Conservation (phyloP, 30 jellyfish, hydroid and myxozoan genomes). For the Rhopilema esculentum region DNA sequence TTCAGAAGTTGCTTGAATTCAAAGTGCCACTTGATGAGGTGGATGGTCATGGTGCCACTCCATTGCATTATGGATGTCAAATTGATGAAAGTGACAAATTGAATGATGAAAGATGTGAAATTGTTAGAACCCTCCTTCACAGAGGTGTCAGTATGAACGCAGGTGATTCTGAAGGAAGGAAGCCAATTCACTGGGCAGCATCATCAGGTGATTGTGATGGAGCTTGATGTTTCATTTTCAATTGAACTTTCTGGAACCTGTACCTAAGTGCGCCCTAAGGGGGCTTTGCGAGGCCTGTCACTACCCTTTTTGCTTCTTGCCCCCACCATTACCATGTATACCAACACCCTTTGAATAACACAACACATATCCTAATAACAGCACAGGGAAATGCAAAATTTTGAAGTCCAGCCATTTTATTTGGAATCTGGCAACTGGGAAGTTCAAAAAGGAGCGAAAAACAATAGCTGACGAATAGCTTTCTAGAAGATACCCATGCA, state of each 20-base stretch:
- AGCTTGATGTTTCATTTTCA: no score
- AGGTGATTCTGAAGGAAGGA: constrained; percentile 67
- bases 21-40: constrained; percentile 33
- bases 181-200: constrained; percentile 83
- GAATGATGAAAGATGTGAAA: constrained; percentile 43
- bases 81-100: constrained; percentile 48
- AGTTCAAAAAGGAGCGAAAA: no score
- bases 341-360: no score
- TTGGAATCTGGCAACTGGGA: no score
- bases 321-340: no score
- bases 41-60: constrained; percentile 78
- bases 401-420: no score
- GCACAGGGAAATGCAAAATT: no score
- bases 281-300: no score
- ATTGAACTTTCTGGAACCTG: background rate
- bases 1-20: constrained; percentile 42
- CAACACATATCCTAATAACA: no score
- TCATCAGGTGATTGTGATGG: constrained; percentile 57
- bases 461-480: no score
- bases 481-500: no score
- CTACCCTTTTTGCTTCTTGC: background rate
- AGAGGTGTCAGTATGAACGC: constrained; percentile 48
- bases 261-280: no score
- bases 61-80: constrained; percentile 84
- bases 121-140: constrained; percentile 35